Evolutionary conservation across 2,888 invertebrate genomes (phyloP).

Genomic region (Idaea straminata): DNA sequence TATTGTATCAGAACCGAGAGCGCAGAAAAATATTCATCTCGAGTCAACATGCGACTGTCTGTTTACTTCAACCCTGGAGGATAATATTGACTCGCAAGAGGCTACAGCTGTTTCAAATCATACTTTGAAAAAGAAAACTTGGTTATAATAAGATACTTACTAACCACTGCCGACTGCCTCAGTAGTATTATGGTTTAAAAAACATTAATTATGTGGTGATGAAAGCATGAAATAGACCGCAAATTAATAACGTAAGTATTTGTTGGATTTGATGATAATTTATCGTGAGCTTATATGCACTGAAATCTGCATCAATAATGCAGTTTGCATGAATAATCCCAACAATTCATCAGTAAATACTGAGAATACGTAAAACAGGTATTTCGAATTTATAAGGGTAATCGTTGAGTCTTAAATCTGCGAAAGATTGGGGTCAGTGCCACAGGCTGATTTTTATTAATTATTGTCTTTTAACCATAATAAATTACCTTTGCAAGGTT

Average conservation of each 20-base stretch:
- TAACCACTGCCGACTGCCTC: too few relatives aligned
- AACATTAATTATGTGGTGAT: too few relatives aligned
- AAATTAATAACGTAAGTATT: too few relatives aligned
- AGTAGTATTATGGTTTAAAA: too few relatives aligned
- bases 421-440: neutral
- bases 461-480: neutral
- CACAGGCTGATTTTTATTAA: neutral
- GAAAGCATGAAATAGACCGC: too few relatives aligned
- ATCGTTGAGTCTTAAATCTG: neutral
- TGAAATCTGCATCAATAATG: neutral
- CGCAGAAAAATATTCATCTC: conserved; percentile 45
- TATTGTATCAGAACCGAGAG: conserved; percentile 37
- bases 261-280: too few relatives aligned
- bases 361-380: neutral
- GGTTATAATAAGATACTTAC: too few relatives aligned
- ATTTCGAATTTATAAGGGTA: neutral
- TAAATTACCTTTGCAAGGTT: neutral
- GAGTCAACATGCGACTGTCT: conserved; percentile 27
- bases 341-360: neutral
- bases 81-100: conserved; percentile 18
- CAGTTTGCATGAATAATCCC: neutral
- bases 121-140: neutral
- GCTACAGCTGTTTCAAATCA: conserved; percentile 4
- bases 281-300: too few relatives aligned
- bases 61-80: conserved; percentile 20